Conservation (phyloP, 2,888 invertebrate genomes). For the Rhamphomyia laevipes region DNA sequence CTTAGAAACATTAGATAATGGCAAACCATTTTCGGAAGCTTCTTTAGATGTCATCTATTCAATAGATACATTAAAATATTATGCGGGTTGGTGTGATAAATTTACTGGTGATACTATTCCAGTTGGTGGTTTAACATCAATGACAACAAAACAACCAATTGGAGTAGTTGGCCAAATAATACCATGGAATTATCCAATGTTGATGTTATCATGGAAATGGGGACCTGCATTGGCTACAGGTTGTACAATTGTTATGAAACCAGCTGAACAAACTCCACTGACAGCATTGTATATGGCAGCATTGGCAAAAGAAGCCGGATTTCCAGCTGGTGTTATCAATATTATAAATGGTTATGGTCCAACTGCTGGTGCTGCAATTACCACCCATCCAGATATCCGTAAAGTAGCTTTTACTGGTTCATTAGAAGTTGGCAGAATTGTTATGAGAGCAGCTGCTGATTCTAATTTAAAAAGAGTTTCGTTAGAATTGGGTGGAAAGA, state of each 20-base stretch:
- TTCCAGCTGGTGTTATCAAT: slow-evolving; percentile 69
- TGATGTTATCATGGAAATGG: slow-evolving; percentile 78
- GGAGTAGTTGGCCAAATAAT: slow-evolving; percentile 73
- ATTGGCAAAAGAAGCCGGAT: slow-evolving; percentile 64
- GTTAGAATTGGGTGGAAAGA: slow-evolving; percentile 82
- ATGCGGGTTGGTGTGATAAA: slow-evolving; percentile 81
- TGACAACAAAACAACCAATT: slow-evolving; percentile 61
- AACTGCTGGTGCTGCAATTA: slow-evolving; percentile 60
- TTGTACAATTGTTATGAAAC: slow-evolving; percentile 69
- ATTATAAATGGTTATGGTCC: slow-evolving; percentile 62
- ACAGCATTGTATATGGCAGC: slow-evolving; percentile 63
- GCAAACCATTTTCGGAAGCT: slow-evolving; percentile 55
- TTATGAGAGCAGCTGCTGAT: slow-evolving; percentile 52
- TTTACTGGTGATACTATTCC: slow-evolving; percentile 76
- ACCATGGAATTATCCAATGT: slow-evolving; percentile 69
- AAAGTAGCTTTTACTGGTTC: slow-evolving; percentile 78
- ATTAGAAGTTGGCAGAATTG: slow-evolving; percentile 40
- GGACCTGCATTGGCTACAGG: slow-evolving; percentile 49
- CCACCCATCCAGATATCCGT: slow-evolving; percentile 53
- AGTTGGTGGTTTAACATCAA: slow-evolving; percentile 50
- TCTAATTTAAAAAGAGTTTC: slow-evolving; percentile 72
- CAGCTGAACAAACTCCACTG: slow-evolving; percentile 76
- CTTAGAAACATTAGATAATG: slow-evolving; percentile 70
- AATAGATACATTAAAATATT: slow-evolving; percentile 48
- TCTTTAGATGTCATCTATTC: slow-evolving; percentile 41